Conservation (phyloP, 2,888 invertebrate genomes). For the Myopa tessellatipennis region DNA sequence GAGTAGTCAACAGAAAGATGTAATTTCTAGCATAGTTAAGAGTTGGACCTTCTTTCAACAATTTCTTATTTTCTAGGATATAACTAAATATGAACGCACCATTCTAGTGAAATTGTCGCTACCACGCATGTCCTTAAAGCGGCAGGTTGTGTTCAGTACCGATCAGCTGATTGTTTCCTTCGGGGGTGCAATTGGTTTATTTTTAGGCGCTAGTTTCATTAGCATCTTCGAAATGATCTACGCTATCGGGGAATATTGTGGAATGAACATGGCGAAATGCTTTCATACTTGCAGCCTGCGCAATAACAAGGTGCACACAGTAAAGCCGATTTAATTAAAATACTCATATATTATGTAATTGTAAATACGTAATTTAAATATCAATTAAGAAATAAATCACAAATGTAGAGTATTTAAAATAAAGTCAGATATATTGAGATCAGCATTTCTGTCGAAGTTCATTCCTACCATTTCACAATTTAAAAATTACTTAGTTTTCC, state of each 20-base stretch:
- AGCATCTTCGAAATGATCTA: slow-evolving; percentile 57
- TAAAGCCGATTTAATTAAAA: not conserved
- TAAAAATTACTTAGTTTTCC: too few relatives aligned
- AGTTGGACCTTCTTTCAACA: not conserved
- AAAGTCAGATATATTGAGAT: too few relatives aligned
- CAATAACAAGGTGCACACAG: not conserved
- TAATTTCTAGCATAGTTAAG: slow-evolving; percentile 40
- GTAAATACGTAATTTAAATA: not conserved
- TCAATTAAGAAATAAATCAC: too few relatives aligned
- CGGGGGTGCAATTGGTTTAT: slow-evolving; percentile 65
- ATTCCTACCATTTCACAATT: too few relatives aligned
- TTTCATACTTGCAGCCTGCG: not conserved
- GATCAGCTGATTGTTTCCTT: slow-evolving; percentile 65
- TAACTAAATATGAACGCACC: slow-evolving; percentile 54
- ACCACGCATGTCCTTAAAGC: slow-evolving; percentile 60
- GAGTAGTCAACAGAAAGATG: slow-evolving; percentile 51
- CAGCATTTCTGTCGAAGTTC: too few relatives aligned
- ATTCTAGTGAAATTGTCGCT: slow-evolving; percentile 54
- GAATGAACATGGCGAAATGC: not conserved
- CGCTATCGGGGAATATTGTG: slow-evolving; percentile 48
- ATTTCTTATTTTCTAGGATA: slow-evolving; percentile 45
- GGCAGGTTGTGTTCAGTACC: slow-evolving; percentile 62
- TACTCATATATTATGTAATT: slow-evolving; percentile 18
- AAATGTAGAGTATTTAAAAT: too few relatives aligned
- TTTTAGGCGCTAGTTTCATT: slow-evolving; percentile 66